Evolutionary conservation across 1,140 invertebrate species (phyloP).

Genomic region (Halyomorpha halys): DNA sequence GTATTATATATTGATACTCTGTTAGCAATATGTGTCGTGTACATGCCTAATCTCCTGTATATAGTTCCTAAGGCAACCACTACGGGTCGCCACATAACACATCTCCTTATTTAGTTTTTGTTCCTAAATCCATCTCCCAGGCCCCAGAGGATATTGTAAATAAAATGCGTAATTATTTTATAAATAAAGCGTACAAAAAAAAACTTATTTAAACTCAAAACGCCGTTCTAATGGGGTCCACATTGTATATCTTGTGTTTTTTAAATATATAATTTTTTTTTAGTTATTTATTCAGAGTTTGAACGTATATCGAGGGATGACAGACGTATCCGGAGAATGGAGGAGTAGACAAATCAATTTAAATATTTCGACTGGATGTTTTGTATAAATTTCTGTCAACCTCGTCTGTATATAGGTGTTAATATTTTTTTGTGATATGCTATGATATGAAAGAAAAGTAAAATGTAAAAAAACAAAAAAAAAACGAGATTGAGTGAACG

Average conservation of each 20-base stretch:
- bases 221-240: constrained; percentile 5
- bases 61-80: constrained; percentile 7
- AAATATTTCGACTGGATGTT: constrained; percentile 1
- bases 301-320: background rate
- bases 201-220: background rate
- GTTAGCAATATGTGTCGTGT: constrained; percentile 5
- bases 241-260: constrained; percentile 15
- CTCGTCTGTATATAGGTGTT: constrained; percentile 9
- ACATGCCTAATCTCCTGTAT: constrained; percentile 12
- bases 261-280: background rate
- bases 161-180: constrained; percentile 5
- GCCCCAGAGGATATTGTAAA: constrained; percentile 1
- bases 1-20: constrained; percentile 13
- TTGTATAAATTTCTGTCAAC: constrained; percentile 1
- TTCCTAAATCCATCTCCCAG: constrained; percentile 6
- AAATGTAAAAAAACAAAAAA: constrained; percentile 5
- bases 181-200: too few species aligned
- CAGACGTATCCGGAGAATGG: background rate
- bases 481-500: background rate
- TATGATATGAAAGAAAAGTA: background rate
- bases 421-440: constrained; percentile 18
- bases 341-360: background rate
- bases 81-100: background rate
- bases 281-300: constrained; percentile 13
- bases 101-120: constrained; percentile 3